Percentiles rank a stretch among this genome's conserved stretches.
These are phyloP conservation scores for Wiebesia pumilae DNA, from an alignment of 1,140 invertebrate species.

Conservation along the genomic window DNA sequence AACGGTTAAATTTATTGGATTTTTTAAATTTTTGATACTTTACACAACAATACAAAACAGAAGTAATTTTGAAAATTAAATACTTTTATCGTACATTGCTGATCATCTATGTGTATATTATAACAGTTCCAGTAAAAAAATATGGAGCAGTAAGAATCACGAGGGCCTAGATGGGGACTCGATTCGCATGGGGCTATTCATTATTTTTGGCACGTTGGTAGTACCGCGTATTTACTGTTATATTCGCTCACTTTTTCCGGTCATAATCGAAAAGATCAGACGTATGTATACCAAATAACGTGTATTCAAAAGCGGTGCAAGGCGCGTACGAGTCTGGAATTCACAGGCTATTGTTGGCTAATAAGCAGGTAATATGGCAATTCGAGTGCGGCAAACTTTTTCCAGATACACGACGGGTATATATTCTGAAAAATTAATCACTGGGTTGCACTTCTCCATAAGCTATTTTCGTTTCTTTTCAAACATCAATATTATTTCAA, in stretches of 20 bases:
- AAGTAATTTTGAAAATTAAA: too few species aligned
- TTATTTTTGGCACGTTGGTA: not conserved
- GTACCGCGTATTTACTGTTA: not conserved
- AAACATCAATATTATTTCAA: constrained; percentile 46
- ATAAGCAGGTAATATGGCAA: constrained; percentile 63
- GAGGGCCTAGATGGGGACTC: too few species aligned
- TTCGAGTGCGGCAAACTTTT: not conserved
- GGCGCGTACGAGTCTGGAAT: not conserved
- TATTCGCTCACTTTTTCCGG: not conserved
- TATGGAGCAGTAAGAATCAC: too few species aligned
- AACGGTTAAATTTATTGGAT: too few species aligned
- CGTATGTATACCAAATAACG: not conserved
- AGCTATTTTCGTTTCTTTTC: not conserved
- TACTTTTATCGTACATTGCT: too few species aligned
- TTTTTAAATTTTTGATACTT: too few species aligned
- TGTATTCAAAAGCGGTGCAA: not conserved
- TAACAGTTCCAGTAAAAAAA: too few species aligned
- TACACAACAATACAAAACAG: too few species aligned
- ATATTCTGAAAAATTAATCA: not conserved
- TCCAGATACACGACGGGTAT: not conserved
- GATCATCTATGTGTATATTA: too few species aligned
- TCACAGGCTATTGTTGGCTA: constrained; percentile 59
- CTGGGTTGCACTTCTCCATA: not conserved
- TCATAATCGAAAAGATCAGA: not conserved
- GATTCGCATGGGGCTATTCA: too few species aligned